Evolutionary conservation across 1,140 invertebrate genomes (phyloP).

Genomic region (Spodoptera litura): DNA sequence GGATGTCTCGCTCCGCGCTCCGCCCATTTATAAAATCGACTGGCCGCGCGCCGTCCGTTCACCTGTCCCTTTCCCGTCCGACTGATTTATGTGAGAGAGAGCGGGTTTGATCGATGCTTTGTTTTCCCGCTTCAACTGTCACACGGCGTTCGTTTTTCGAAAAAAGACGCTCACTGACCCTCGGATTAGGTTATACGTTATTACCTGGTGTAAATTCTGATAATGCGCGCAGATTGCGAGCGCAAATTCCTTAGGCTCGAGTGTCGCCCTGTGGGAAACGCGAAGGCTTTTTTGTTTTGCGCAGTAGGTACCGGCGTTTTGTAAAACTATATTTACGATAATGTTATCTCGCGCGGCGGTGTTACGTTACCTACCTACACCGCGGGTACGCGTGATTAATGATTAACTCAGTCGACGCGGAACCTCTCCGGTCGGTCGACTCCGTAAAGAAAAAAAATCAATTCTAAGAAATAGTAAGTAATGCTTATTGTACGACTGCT

Average conservation of each 20-base stretch:
- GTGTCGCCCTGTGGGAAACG: conserved; percentile 69
- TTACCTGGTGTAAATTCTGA: conserved; percentile 79
- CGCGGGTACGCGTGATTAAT: conserved; percentile 67
- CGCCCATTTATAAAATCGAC: conserved; percentile 85
- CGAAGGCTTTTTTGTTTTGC: conserved; percentile 58
- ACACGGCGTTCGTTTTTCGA: conserved; percentile 59
- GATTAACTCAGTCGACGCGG: conserved; percentile 60
- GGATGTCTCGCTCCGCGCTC: conserved; percentile 78
- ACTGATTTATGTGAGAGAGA: conserved; percentile 85
- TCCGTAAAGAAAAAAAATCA: conserved; percentile 56
- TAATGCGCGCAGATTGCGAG: conserved; percentile 72
- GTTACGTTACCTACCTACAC: conserved; percentile 70
- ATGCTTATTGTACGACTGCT: conserved; percentile 51
- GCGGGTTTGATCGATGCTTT: conserved; percentile 79
- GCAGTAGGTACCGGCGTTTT: conserved; percentile 66
- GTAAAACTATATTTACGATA: conserved; percentile 80
- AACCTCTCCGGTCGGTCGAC: conserved; percentile 43
- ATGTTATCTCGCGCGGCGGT: conserved; percentile 72
- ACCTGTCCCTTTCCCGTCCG: conserved; percentile 82
- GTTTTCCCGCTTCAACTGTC: conserved; percentile 65
- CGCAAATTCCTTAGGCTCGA: conserved; percentile 65
- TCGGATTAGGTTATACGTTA: conserved; percentile 59
- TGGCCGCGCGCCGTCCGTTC: conserved; percentile 69
- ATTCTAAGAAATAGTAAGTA: conserved; percentile 60
- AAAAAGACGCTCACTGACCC: conserved; percentile 59